Conservation (phyloP, 2,888 invertebrate species). For the Macaria notata region DNA sequence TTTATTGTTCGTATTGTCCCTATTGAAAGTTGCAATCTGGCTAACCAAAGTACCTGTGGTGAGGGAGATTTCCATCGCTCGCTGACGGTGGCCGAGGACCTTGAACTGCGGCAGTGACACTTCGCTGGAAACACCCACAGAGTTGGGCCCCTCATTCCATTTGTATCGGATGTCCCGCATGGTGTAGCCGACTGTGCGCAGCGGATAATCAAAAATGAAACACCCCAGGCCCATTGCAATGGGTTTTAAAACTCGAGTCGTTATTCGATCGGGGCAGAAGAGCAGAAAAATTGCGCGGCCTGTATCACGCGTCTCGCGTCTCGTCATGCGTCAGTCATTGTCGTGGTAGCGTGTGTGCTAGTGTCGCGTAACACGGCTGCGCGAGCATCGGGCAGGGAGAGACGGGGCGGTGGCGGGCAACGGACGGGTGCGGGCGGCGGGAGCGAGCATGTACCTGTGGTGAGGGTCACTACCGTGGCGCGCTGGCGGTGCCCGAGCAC, state of each 20-base stretch:
- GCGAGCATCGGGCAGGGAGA: conserved; percentile 76
- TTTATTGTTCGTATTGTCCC: conserved; percentile 39
- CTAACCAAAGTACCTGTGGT: conserved; percentile 91
- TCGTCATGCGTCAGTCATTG: conserved; percentile 71
- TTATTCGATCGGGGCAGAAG: conserved; percentile 70
- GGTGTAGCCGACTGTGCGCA: conserved; percentile 96
- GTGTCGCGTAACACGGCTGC: conserved; percentile 73
- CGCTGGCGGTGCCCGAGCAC: conserved; percentile 98
- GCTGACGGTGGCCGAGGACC: conserved; percentile 97
- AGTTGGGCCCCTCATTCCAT: conserved; percentile 97
- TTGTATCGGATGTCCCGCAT: conserved; percentile 98
- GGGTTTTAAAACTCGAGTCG: conserved; percentile 78
- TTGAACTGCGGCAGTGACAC: conserved; percentile 99
- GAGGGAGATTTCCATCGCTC: conserved; percentile 97
- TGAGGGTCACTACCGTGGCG: conserved; percentile 95
- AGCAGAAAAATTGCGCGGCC: conserved; percentile 68
- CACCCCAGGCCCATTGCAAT: conserved; percentile 80
- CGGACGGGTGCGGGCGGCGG: conserved; percentile 67
- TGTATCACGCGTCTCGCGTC: conserved; percentile 69
- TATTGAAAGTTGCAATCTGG: conserved; percentile 52
- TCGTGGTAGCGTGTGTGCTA: conserved; percentile 75
- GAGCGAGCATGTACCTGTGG: conserved; percentile 92
- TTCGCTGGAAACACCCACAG: conserved; percentile 97
- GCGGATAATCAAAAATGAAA: conserved; percentile 77
- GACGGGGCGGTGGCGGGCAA: conserved; percentile 75